These are phyloP conservation scores for Rhabditoides inermis DNA, from an alignment of 2,888 invertebrate species.

Conservation along the genomic window DNA sequence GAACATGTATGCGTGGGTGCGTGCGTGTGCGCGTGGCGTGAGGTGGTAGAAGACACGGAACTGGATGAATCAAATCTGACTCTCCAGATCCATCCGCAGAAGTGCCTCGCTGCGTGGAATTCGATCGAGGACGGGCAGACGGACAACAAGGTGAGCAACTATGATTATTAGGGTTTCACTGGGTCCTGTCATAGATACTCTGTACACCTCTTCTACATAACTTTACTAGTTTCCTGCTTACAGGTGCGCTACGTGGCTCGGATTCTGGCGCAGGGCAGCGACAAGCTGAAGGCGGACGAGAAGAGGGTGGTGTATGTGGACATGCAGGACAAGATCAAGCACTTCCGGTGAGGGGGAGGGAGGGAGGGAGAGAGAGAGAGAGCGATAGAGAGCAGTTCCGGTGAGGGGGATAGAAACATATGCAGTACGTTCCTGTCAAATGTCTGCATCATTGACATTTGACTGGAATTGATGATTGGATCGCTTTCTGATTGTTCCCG, in stretches of 20 bases:
- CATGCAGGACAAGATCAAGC: slow-evolving; percentile 10
- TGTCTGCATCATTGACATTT: too few species aligned
- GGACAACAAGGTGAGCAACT: slow-evolving; percentile 16
- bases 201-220: too few species aligned
- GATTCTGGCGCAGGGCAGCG: slow-evolving; percentile 18
- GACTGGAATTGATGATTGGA: too few species aligned
- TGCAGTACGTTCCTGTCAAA: too few species aligned
- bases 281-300: slow-evolving; percentile 8
- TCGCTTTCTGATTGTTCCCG: too few species aligned
- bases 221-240: slow-evolving; percentile 3
- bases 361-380: neutral
- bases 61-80: too few species aligned
- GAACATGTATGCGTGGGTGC: too few species aligned
- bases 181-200: too few species aligned
- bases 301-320: slow-evolving; percentile 6
- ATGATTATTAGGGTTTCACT: neutral
- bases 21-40: too few species aligned
- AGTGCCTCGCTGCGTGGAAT: slow-evolving; percentile 23
- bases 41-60: too few species aligned
- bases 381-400: neutral
- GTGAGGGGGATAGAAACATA: neutral
- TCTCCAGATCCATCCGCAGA: slow-evolving; percentile 9
- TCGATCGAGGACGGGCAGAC: slow-evolving; percentile 17
- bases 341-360: neutral
- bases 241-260: slow-evolving; percentile 24